phyloP scores from a whole-genome alignment of 1,140 invertebrate species.

The Catajapyx aquilonaris region DNA sequence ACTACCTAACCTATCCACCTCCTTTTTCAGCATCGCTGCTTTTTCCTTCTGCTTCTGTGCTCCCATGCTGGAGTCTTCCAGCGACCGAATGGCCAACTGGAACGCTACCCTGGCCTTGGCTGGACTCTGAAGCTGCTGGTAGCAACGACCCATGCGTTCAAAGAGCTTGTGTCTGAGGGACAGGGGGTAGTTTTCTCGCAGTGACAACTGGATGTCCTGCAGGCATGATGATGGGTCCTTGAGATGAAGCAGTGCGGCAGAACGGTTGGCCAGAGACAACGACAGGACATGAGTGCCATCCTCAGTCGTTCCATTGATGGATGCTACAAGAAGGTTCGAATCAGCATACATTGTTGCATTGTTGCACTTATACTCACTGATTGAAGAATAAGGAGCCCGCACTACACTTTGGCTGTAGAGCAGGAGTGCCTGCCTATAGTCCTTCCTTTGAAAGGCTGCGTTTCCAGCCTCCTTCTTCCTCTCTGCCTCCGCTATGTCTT shows the following conservation, averaged over 20 bases:
- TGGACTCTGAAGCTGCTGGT: background rate
- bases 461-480: background rate
- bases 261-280: slow-evolving; percentile 1
- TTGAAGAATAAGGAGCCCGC: background rate
- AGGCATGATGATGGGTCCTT: background rate
- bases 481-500: background rate
- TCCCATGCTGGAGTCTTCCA: background rate
- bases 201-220: background rate
- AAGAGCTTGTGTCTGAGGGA: background rate
- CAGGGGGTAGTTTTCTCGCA: background rate
- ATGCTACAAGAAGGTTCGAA: background rate
- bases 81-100: background rate
- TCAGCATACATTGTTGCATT: background rate
- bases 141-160: slow-evolving; percentile 2
- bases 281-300: background rate
- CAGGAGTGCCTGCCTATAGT: background rate
- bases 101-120: background rate
- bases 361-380: background rate
- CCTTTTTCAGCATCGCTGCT: background rate
- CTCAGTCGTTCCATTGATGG: background rate
- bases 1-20: background rate
- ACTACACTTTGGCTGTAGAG: slow-evolving; percentile 1
- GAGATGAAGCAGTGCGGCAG: background rate
- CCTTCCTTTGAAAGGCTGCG: background rate
- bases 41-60: background rate